phyloP scores from a whole-genome alignment of 2,797 vertebrate genomes.

The Xenentodon cancila region DNA sequence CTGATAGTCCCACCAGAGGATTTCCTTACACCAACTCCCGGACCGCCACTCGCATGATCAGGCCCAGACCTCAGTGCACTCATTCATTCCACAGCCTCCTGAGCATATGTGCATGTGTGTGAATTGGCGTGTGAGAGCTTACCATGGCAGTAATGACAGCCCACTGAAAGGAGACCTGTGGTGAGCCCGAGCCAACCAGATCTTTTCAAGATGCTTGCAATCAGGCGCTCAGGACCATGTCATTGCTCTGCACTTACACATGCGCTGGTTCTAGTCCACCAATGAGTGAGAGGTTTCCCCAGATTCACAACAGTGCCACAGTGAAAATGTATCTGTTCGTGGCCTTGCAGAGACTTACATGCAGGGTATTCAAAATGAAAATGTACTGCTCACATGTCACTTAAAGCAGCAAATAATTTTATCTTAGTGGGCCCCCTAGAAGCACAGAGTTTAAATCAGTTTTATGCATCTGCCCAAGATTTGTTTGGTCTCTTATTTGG shows the following conservation, averaged over 20 bases:
- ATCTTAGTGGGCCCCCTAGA: no score
- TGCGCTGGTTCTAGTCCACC: constrained; percentile 3
- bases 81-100: constrained; percentile 67
- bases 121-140: constrained; percentile 63
- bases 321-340: constrained; percentile 36
- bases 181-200: constrained; percentile 70
- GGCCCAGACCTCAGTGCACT: constrained; percentile 74
- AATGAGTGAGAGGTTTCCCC: constrained; percentile 29
- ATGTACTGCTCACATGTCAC: constrained; percentile 41
- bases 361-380: constrained; percentile 52
- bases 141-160: constrained; percentile 78
- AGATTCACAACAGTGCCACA: constrained; percentile 1
- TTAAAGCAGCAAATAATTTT: constrained; percentile 11
- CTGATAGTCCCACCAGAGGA: constrained; percentile 81
- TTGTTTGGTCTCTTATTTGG: no score
- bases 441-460: no score
- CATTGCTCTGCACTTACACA: constrained; percentile 68
- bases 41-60: constrained; percentile 79
- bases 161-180: constrained; percentile 78
- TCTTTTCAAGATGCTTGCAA: constrained; percentile 86
- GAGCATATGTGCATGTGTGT: constrained; percentile 38
- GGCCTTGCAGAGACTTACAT: constrained; percentile 31
- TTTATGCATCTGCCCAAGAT: no score
- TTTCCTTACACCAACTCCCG: constrained; percentile 75
- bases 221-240: constrained; percentile 79